These are phyloP conservation scores for Paramormyrops kingsleyae DNA, from an alignment of 2,113 vertebrate species.

Conservation along the genomic window DNA sequence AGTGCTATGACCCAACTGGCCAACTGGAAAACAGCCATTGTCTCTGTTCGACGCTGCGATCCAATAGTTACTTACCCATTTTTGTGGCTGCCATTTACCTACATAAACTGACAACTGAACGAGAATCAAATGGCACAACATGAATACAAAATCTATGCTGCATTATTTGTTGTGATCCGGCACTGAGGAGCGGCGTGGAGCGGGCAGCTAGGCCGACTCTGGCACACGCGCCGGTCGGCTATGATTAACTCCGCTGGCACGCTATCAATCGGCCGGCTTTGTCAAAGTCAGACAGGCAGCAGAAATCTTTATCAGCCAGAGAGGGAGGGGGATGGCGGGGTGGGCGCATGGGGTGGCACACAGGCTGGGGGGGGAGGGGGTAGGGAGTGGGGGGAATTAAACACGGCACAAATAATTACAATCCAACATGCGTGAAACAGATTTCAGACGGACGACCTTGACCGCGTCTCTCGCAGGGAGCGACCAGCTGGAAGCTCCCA, in stretches of 20 bases:
- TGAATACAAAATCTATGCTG: neutral
- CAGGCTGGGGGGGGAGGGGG: neutral
- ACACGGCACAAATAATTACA: constrained; percentile 39
- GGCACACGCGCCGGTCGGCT: constrained; percentile 3
- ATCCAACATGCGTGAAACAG: constrained; percentile 30
- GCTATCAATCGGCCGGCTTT: constrained; percentile 27
- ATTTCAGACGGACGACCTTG: constrained; percentile 38
- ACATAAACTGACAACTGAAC: neutral
- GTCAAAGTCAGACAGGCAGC: constrained; percentile 24
- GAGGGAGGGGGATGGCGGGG: neutral
- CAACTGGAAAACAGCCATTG: neutral
- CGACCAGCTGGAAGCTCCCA: constrained; percentile 27
- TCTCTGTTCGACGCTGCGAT: neutral
- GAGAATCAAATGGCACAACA: neutral
- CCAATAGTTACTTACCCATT: neutral
- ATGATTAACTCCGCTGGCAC: constrained; percentile 22
- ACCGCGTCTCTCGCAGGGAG: constrained; percentile 29
- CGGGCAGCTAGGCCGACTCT: neutral
- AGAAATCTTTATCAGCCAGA: constrained; percentile 26
- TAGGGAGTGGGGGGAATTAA: neutral
- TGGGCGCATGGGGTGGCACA: neutral
- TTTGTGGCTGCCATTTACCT: neutral
- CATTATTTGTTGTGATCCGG: neutral
- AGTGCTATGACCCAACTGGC: neutral
- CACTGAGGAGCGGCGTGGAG: neutral